Evolutionary conservation across 2,888 invertebrate species (phyloP).

Genomic region (Leucophenga maculata): DNA sequence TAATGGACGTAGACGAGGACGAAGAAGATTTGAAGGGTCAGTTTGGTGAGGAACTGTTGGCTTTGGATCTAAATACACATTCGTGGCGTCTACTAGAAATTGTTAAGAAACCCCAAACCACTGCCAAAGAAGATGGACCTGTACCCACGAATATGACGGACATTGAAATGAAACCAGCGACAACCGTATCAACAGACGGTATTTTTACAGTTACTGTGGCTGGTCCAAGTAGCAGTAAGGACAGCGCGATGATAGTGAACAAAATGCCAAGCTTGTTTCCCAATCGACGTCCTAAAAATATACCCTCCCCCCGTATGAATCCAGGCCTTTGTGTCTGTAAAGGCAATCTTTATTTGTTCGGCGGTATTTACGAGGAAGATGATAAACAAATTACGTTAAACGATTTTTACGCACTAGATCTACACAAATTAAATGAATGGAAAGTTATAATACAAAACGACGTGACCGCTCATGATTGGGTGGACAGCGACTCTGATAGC

Average conservation of each 20-base stretch:
- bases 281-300: slow-evolving; percentile 56
- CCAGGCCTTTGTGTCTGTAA: slow-evolving; percentile 84
- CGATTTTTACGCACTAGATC: slow-evolving; percentile 86
- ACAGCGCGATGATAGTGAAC: slow-evolving; percentile 36
- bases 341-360: slow-evolving; percentile 84
- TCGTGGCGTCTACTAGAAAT: slow-evolving; percentile 80
- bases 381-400: slow-evolving; percentile 85
- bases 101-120: slow-evolving; percentile 68
- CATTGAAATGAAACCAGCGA: slow-evolving; percentile 62
- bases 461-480: slow-evolving; percentile 81
- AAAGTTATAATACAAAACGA: slow-evolving; percentile 82
- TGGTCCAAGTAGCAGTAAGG: slow-evolving; percentile 46
- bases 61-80: slow-evolving; percentile 81
- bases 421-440: slow-evolving; percentile 90
- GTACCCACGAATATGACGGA: slow-evolving; percentile 29
- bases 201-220: slow-evolving; percentile 87
- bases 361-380: slow-evolving; percentile 88
- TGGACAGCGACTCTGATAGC: slow-evolving; percentile 79
- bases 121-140: slow-evolving; percentile 48
- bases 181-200: slow-evolving; percentile 80
- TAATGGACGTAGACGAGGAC: slow-evolving; percentile 85
- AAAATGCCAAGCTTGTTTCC: slow-evolving; percentile 59
- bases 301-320: slow-evolving; percentile 85
- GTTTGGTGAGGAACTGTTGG: slow-evolving; percentile 85
- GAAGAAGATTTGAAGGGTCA: slow-evolving; percentile 86